phyloP scores from a whole-genome alignment of 2,888 invertebrate species.

The Agrenia bidenticulata region DNA sequence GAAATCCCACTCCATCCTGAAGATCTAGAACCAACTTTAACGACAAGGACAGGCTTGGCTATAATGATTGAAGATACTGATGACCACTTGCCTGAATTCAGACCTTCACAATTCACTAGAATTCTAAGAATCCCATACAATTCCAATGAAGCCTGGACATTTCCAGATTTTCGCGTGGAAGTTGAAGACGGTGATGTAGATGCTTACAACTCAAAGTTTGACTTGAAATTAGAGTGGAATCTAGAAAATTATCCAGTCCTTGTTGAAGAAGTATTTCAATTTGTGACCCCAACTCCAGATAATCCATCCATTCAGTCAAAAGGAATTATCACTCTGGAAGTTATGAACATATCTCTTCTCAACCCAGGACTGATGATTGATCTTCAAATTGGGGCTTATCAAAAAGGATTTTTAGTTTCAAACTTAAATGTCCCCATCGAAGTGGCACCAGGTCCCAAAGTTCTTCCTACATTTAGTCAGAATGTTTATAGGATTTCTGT shows the following conservation, averaged over 20 bases:
- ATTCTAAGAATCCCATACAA: conserved; percentile 49
- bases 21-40: conserved; percentile 47
- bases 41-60: conserved; percentile 60
- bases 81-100: conserved; percentile 66
- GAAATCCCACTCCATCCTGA: conserved; percentile 48
- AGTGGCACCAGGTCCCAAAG: conserved; percentile 43
- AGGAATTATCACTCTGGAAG: conserved; percentile 50
- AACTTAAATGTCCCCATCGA: conserved; percentile 50
- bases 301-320: conserved; percentile 48
- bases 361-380: conserved; percentile 49
- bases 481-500: conserved; percentile 68
- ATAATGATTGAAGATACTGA: conserved; percentile 78
- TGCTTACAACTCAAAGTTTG: conserved; percentile 42
- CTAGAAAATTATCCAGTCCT: conserved; percentile 30
- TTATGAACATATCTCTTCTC: conserved; percentile 48
- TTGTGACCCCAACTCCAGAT: conserved; percentile 46
- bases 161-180: conserved; percentile 49
- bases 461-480: conserved; percentile 63
- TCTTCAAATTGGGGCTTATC: conserved; percentile 50
- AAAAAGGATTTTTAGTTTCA: conserved; percentile 47
- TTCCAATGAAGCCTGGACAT: conserved; percentile 44
- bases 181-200: conserved; percentile 50
- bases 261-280: conserved; percentile 45
- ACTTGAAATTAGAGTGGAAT: conserved; percentile 47
- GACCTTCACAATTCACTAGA: conserved; percentile 38